Conservation (phyloP, 2,797 vertebrate genomes). For the Cottoperca gobio region DNA sequence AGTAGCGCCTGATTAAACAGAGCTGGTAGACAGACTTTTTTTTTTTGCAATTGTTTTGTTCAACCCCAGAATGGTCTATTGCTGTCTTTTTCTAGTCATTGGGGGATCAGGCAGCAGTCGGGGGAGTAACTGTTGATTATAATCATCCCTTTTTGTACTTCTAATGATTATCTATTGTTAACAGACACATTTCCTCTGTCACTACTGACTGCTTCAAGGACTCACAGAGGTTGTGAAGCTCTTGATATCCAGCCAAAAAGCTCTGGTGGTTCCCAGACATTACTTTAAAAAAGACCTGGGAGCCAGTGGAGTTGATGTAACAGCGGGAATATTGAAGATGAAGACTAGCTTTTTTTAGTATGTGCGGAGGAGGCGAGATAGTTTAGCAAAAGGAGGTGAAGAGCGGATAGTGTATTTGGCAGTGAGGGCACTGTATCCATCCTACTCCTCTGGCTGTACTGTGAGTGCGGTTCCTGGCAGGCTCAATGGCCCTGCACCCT, state of each 20-base stretch:
- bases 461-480: conserved; percentile 60
- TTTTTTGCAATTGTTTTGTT: conserved; percentile 3
- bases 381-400: conserved; percentile 41
- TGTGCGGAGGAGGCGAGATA: conserved; percentile 38
- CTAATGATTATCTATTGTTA: background rate
- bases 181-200: background rate
- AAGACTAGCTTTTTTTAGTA: conserved; percentile 43
- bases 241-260: conserved; percentile 6
- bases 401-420: conserved; percentile 48
- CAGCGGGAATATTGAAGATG: conserved; percentile 22
- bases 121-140: background rate
- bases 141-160: background rate
- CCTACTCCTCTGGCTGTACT: conserved; percentile 51
- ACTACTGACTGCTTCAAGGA: background rate
- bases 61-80: background rate
- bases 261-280: conserved; percentile 2
- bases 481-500: conserved; percentile 45
- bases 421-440: conserved; percentile 43
- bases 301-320: conserved; percentile 34
- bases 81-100: background rate
- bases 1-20: conserved; percentile 2
- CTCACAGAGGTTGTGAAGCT: background rate
- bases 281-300: conserved; percentile 1
- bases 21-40: background rate
- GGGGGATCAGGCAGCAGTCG: background rate